These are phyloP conservation scores for Rhinoptilus africanus DNA, from an alignment of 2,113 vertebrate species.

Conservation along the genomic window DNA sequence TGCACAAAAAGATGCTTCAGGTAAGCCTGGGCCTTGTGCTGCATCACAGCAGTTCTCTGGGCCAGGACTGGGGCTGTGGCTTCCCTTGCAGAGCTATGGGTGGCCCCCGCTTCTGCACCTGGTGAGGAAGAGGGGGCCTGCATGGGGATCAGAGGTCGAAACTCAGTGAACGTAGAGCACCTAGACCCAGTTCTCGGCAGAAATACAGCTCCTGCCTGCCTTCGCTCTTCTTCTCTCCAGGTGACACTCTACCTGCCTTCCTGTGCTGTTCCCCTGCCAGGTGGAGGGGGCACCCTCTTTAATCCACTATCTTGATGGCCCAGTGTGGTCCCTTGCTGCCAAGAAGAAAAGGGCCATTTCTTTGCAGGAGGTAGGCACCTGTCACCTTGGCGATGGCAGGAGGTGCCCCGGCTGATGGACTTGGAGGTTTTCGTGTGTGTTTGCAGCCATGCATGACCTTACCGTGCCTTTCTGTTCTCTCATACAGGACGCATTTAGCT, in stretches of 20 bases:
- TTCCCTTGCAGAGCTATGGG: neutral
- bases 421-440: neutral
- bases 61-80: neutral
- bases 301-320: neutral
- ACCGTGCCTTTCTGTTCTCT: slow-evolving; percentile 32
- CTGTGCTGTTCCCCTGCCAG: neutral
- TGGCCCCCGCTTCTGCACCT: neutral
- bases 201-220: neutral
- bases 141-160: neutral
- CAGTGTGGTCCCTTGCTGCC: neutral
- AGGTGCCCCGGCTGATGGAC: neutral
- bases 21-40: slow-evolving; percentile 51
- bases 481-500: slow-evolving; percentile 92
- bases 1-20: slow-evolving; percentile 90
- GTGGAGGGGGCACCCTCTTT: neutral
- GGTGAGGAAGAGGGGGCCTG: neutral
- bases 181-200: neutral
- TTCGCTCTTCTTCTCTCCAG: neutral
- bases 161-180: neutral
- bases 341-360: neutral
- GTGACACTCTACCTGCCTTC: neutral
- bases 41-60: neutral
- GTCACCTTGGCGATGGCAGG: neutral
- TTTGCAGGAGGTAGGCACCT: slow-evolving; percentile 4
- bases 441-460: neutral